Conservation (phyloP, 2,113 vertebrate genomes). For the Glareola pratincola region DNA sequence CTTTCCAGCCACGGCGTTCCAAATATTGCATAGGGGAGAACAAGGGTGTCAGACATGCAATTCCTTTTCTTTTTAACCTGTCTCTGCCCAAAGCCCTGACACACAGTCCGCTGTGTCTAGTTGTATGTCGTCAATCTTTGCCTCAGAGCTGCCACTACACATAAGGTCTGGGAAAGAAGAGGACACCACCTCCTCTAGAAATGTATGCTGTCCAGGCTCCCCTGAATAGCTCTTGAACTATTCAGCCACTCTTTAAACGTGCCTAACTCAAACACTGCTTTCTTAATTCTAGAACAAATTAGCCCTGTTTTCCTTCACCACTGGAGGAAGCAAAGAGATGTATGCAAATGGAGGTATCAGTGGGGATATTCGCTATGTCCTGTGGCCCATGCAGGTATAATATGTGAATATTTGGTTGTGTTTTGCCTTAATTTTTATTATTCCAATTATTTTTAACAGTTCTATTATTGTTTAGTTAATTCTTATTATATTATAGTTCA, state of each 20-base stretch:
- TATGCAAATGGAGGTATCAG: slow-evolving; percentile 5
- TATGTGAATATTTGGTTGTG: not conserved
- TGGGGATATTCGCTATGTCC: slow-evolving; percentile 66
- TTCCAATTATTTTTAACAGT: not conserved
- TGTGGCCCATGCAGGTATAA: slow-evolving; percentile 79
- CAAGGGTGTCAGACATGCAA: not conserved
- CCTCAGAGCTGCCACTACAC: not conserved
- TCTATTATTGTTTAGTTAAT: not conserved
- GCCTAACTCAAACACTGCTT: not conserved
- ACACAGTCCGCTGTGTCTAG: not conserved
- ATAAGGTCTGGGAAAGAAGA: not conserved
- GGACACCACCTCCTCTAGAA: not conserved
- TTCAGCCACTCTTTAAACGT: not conserved
- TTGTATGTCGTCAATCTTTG: not conserved
- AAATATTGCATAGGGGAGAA: not conserved
- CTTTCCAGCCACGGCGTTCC: not conserved
- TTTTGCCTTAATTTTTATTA: not conserved
- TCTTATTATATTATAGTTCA: too few species aligned
- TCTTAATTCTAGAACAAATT: slow-evolving; percentile 63
- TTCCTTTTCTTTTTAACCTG: not conserved
- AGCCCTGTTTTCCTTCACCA: slow-evolving; percentile 76
- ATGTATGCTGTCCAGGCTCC: not conserved
- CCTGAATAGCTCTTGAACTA: not conserved
- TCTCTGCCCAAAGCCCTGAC: not conserved
- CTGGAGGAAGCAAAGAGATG: slow-evolving; percentile 42